phyloP scores from a whole-genome alignment of 2,797 vertebrate genomes.

The Somateria mollissima region DNA sequence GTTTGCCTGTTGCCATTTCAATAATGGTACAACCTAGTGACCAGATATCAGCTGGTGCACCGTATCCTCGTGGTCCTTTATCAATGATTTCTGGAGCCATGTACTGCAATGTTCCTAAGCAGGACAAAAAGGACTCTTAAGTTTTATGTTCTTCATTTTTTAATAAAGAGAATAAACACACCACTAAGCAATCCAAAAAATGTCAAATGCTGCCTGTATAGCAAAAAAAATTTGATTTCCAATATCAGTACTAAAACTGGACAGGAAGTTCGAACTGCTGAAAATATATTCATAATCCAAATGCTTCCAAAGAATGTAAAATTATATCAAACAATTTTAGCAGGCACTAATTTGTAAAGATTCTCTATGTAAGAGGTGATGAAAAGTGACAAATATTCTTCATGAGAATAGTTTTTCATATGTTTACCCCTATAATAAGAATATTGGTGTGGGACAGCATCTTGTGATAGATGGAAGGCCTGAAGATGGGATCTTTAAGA shows the following conservation, averaged over 20 bases:
- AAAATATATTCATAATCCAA: neutral
- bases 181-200: neutral
- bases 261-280: neutral
- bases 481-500: neutral
- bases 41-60: conserved; percentile 83
- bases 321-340: neutral
- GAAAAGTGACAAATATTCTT: neutral
- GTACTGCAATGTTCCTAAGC: conserved; percentile 81
- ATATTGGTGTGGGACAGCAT: neutral
- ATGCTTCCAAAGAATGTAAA: neutral
- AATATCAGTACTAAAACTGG: neutral
- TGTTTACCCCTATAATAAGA: neutral
- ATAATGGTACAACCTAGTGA: conserved; percentile 84
- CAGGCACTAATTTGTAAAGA: neutral
- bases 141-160: neutral
- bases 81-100: conserved; percentile 85
- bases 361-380: neutral
- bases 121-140: neutral
- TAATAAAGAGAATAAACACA: neutral
- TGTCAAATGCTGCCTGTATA: neutral
- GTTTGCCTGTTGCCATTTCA: conserved; percentile 84
- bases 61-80: conserved; percentile 79
- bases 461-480: neutral
- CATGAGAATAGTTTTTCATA: neutral
- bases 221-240: neutral